Conservation (phyloP, 2,797 vertebrate species). For the Oreochromis mossambicus region DNA sequence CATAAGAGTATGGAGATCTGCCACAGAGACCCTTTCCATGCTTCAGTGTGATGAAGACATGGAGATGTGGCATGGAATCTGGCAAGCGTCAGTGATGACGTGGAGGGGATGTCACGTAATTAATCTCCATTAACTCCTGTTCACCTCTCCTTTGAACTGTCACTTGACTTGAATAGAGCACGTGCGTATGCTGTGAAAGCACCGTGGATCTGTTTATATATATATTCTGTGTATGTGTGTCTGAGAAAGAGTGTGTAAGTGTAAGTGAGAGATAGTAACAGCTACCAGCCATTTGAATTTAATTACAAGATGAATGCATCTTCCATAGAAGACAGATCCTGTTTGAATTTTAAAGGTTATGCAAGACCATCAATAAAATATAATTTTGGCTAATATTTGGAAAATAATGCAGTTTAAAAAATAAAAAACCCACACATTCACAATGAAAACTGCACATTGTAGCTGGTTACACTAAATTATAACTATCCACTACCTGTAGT, state of each 20-base stretch:
- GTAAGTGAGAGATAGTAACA: neutral
- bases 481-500: neutral
- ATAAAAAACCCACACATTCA: fast-evolving
- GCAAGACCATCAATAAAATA: neutral
- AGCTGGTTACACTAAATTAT: neutral
- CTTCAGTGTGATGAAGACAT: conserved; percentile 47
- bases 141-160: conserved; percentile 68
- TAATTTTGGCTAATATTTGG: neutral
- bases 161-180: conserved; percentile 20
- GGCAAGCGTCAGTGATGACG: conserved; percentile 59
- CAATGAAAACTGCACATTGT: neutral
- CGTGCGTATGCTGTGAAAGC: neutral
- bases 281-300: neutral
- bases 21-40: conserved; percentile 33
- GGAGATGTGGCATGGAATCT: conserved; percentile 45
- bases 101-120: conserved; percentile 48
- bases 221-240: neutral
- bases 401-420: neutral
- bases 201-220: neutral
- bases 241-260: neutral
- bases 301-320: neutral
- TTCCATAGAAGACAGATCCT: neutral
- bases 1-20: conserved; percentile 21
- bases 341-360: neutral
- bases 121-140: conserved; percentile 64